These are phyloP conservation scores for Scytalopus superciliaris DNA, from an alignment of 2,113 vertebrate genomes.

Conservation along the genomic window DNA sequence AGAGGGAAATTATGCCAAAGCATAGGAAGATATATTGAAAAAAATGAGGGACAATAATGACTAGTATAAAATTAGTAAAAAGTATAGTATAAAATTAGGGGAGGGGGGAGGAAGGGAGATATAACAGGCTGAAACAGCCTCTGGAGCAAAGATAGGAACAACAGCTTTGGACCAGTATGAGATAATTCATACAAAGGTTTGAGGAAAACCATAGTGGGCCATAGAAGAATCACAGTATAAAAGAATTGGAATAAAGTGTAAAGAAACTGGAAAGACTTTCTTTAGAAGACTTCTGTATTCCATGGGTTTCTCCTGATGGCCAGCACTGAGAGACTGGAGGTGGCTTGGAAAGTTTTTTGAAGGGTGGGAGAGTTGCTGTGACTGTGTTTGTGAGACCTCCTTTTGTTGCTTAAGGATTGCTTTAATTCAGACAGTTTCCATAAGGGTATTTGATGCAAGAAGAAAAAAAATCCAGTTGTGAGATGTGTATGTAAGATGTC, in stretches of 20 bases:
- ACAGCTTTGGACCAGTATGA: not conserved
- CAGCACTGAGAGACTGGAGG: not conserved
- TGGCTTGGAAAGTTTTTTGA: not conserved
- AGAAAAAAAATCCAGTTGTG: not conserved
- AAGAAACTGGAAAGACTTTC: not conserved
- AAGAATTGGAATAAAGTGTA: not conserved
- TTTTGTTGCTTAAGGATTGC: not conserved
- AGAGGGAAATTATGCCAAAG: not conserved
- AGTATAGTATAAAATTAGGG: not conserved
- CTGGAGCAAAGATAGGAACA: not conserved
- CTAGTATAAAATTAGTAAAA: not conserved
- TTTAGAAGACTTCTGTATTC: not conserved
- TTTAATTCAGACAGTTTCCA: not conserved
- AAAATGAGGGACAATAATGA: not conserved
- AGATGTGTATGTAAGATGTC: not conserved
- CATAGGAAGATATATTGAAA: not conserved
- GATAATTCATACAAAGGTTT: not conserved
- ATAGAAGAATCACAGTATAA: not conserved
- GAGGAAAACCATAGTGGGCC: not conserved
- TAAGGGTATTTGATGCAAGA: not conserved
- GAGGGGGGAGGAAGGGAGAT: not conserved
- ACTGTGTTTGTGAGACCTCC: not conserved
- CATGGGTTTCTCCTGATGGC: not conserved
- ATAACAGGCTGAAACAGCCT: not conserved
- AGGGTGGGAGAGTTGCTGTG: not conserved